Evolutionary conservation across 2,888 invertebrate genomes (phyloP).

Genomic region (Ennomos quercinarius): DNA sequence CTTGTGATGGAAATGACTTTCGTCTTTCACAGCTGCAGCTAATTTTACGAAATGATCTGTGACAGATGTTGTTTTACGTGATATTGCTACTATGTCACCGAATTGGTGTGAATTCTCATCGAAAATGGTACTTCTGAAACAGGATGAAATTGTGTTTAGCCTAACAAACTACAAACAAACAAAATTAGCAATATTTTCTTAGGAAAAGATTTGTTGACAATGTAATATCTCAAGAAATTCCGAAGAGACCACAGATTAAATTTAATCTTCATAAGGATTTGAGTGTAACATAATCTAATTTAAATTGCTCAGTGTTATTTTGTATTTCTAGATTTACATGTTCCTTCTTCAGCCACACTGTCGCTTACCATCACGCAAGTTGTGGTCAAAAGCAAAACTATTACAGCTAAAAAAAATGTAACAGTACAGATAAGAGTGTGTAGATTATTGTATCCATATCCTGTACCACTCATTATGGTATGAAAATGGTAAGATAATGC

Average conservation of each 20-base stretch:
- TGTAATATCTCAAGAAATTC: slow-evolving; percentile 22
- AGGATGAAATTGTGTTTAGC: too few species aligned
- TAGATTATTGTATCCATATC: too few species aligned
- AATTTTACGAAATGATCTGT: slow-evolving; percentile 48
- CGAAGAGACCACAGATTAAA: slow-evolving; percentile 27
- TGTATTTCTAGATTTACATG: too few species aligned
- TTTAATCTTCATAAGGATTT: slow-evolving; percentile 20
- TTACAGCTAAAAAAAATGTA: too few species aligned
- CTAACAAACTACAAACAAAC: too few species aligned
- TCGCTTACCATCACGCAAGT: background rate
- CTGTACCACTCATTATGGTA: too few species aligned
- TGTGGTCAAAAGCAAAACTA: too few species aligned
- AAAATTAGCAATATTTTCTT: too few species aligned
- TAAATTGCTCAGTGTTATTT: slow-evolving; percentile 15
- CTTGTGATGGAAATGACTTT: slow-evolving; percentile 53
- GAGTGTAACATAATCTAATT: slow-evolving; percentile 29
- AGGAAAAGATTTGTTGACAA: too few species aligned
- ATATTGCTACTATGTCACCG: slow-evolving; percentile 62
- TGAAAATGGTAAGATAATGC: too few species aligned
- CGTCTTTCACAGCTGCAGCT: slow-evolving; percentile 53
- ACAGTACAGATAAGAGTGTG: too few species aligned
- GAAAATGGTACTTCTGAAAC: slow-evolving; percentile 66
- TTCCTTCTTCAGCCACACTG: too few species aligned
- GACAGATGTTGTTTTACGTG: slow-evolving; percentile 46
- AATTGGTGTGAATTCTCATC: slow-evolving; percentile 69